These are phyloP conservation scores for Epicauta chinensis DNA, from an alignment of 1,140 invertebrate genomes.

Conservation along the genomic window DNA sequence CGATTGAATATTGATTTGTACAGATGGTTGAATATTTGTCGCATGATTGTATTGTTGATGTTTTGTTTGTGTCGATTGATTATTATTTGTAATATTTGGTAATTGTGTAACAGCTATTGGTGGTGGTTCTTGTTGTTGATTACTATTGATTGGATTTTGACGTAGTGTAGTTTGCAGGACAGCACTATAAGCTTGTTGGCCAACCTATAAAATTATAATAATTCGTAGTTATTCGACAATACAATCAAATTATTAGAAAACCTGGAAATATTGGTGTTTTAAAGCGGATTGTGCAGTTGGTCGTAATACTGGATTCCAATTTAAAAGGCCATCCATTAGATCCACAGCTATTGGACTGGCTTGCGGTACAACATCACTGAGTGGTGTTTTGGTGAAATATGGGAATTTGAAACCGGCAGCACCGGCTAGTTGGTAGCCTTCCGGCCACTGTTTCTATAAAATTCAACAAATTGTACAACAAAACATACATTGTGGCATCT, in stretches of 20 bases:
- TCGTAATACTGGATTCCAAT: constrained; percentile 88
- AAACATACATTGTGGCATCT: too few relatives aligned
- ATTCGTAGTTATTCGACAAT: background rate
- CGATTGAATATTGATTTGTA: constrained; percentile 38
- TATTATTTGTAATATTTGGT: background rate
- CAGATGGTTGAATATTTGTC: constrained; percentile 20
- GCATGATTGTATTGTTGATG: background rate
- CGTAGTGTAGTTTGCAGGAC: constrained; percentile 3
- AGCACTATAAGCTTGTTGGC: constrained; percentile 31
- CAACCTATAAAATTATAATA: constrained; percentile 28
- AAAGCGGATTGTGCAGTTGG: constrained; percentile 85
- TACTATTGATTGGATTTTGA: constrained; percentile 6
- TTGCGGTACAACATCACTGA: constrained; percentile 77
- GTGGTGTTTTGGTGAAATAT: constrained; percentile 69
- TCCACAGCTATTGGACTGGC: constrained; percentile 77
- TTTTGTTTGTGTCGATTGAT: constrained; percentile 9
- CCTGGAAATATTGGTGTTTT: constrained; percentile 79
- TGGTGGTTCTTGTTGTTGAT: constrained; percentile 1
- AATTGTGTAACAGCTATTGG: background rate
- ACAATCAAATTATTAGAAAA: constrained; percentile 28
- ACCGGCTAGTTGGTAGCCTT: constrained; percentile 87
- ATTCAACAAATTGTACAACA: background rate
- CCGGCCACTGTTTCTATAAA: constrained; percentile 86
- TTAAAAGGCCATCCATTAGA: constrained; percentile 80
- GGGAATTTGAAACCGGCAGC: constrained; percentile 97